phyloP scores from a whole-genome alignment of 2,888 invertebrate genomes.

The Drosophila mimetica region DNA sequence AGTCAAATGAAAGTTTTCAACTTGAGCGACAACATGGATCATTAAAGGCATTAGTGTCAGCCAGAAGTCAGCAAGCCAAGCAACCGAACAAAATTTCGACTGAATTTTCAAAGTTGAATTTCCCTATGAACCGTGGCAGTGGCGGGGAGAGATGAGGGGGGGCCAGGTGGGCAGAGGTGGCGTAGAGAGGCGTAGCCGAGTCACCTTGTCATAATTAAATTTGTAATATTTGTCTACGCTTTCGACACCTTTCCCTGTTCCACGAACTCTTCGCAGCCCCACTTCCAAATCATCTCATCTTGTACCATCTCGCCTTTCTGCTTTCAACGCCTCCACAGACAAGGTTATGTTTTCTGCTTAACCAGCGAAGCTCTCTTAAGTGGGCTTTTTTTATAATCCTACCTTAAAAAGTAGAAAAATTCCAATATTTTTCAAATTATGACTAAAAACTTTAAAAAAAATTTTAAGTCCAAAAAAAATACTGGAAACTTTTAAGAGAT shows the following conservation, averaged over 20 bases:
- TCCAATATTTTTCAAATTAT: background rate
- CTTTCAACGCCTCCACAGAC: conserved; percentile 26
- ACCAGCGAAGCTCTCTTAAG: conserved; percentile 41
- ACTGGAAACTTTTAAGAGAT: too few relatives aligned
- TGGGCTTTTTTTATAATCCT: background rate
- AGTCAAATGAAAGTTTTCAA: conserved; percentile 38
- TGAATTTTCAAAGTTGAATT: conserved; percentile 29
- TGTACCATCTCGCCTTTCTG: background rate
- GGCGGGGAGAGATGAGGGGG: background rate
- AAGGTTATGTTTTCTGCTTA: conserved; percentile 35
- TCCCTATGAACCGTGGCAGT: conserved; percentile 1
- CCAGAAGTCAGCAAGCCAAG: conserved; percentile 34
- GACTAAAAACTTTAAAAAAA: background rate
- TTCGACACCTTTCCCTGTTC: conserved; percentile 60
- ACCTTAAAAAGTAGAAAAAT: background rate
- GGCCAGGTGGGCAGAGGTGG: conserved; percentile 1
- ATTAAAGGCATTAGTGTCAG: conserved; percentile 48
- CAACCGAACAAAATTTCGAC: conserved; percentile 26
- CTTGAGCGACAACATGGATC: conserved; percentile 45
- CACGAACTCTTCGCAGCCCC: conserved; percentile 5
- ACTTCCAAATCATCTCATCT: background rate
- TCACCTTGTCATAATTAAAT: conserved; percentile 73
- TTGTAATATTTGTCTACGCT: conserved; percentile 74
- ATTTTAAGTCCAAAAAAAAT: too few relatives aligned
- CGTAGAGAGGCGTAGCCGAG: conserved; percentile 26